phyloP scores from a whole-genome alignment of 1,140 invertebrate species.

The Amphibalanus amphitrite region DNA sequence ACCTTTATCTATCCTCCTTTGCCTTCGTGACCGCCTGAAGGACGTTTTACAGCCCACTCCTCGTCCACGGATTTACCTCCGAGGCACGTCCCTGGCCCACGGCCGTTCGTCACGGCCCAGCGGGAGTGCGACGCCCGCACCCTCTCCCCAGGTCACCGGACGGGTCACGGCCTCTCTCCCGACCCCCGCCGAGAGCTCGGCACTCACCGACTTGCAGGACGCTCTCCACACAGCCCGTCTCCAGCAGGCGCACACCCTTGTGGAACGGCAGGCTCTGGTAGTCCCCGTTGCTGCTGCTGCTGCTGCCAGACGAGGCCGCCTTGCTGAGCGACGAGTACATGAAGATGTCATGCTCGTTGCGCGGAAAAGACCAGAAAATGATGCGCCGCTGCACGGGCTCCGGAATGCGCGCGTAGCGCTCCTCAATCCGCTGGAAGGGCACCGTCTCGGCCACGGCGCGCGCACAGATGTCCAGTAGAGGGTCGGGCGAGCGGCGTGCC shows the following conservation, averaged over 20 bases:
- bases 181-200: no score
- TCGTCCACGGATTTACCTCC: no score
- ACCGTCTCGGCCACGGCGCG: conserved; percentile 65
- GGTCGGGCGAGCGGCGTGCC: conserved; percentile 26
- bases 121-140: no score
- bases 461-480: conserved; percentile 60
- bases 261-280: conserved; percentile 64
- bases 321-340: conserved; percentile 69
- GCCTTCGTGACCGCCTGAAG: no score
- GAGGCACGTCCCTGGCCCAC: no score
- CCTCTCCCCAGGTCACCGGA: no score
- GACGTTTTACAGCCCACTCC: no score
- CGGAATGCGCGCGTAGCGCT: conserved; percentile 65
- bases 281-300: conserved; percentile 26
- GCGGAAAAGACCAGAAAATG: conserved; percentile 73
- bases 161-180: no score
- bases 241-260: conserved; percentile 61
- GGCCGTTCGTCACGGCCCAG: no score
- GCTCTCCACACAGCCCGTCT: conserved; percentile 56
- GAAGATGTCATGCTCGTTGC: conserved; percentile 67
- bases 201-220: conserved; percentile 78
- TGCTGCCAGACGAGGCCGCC: conserved; percentile 22
- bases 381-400: conserved; percentile 70
- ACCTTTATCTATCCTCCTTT: no score
- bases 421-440: conserved; percentile 69